Base-by-base conservation (phyloP, 35 echinoderm and acorn worm species). In the Diadema setosum region DNA sequence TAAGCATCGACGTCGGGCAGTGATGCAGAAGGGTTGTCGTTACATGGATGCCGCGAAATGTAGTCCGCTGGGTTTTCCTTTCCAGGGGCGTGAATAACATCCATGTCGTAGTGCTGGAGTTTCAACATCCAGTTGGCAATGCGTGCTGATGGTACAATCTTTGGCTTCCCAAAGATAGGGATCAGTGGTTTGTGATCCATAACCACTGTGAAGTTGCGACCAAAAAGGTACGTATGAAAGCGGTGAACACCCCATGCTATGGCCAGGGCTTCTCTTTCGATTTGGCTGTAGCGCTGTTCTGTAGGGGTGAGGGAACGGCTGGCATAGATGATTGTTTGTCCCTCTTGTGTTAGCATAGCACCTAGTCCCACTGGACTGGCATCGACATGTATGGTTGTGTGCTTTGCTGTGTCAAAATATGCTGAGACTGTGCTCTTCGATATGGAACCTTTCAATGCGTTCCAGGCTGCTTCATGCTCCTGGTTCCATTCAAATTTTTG, bases 181-280 rank as follows among this genome's bases (percentile, higher is more conserved):
- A 64, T 61, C 63, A 94, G 44, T 26, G 87, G 93, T 25, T 93
- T 76, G 63, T 87, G 91, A 27, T 93, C 75, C 2, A 85, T 87
- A 2, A 93, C 80, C 42, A 94, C 82, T 2, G 29, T 55, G 37
- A 94, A 89, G 6, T 75, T 34, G 11, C 82, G 48, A 14, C 92
- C 92, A 50, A 69, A 94, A 11, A 84, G 41, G 52, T 89, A 90
- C 1, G 88, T 29, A 46, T 94, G 61, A 36, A 89, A 88, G 40
- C 48, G 81, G 26, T 90, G 11, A 27, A 75, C 37, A n/a, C 52
- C 92, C 92, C 92, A 94, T 8, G 32, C 50, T 1, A 94, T 84
- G 20, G 81, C 92, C 1, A 94, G 87, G n/a, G 81, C 69, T 81
- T 94, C 87, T 33, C 87, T 23, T 34, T 94, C 90, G 2, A 81